phyloP scores from a whole-genome alignment of 2,888 invertebrate species.

The Plagodis pulveraria region DNA sequence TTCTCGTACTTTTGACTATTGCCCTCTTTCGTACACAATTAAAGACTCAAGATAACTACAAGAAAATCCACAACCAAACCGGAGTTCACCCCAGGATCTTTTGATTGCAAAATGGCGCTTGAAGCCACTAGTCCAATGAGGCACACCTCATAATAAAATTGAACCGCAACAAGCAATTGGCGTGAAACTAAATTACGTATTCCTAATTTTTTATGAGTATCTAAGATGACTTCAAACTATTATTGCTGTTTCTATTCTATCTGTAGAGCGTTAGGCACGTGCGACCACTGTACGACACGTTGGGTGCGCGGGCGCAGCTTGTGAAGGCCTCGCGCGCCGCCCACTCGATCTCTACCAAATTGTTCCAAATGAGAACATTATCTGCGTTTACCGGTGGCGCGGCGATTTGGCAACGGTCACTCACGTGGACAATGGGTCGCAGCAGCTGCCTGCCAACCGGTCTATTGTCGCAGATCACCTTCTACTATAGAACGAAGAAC shows the following conservation, averaged over 20 bases:
- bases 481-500: too few species aligned
- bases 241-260: conserved; percentile 1
- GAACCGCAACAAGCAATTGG: conserved; percentile 3
- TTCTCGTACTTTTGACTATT: too few species aligned
- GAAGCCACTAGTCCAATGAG: too few species aligned
- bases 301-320: conserved; percentile 5
- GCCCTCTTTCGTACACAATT: too few species aligned
- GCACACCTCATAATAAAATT: conserved; percentile 3
- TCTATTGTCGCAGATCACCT: neutral
- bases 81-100: too few species aligned
- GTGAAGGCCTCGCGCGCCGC: conserved; percentile 11
- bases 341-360: conserved; percentile 9
- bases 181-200: neutral
- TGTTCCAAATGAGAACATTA: conserved; percentile 14
- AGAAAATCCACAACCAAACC: too few species aligned
- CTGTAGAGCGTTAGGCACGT: conserved; percentile 2
- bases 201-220: conserved; percentile 4
- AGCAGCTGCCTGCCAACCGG: conserved; percentile 35
- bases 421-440: conserved; percentile 38
- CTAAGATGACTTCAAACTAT: too few species aligned
- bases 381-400: conserved; percentile 16
- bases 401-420: conserved; percentile 41
- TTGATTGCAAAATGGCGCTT: too few species aligned
- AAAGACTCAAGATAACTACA: too few species aligned
- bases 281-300: neutral